Evolutionary conservation across 2,113 vertebrate genomes (phyloP), one percentile per base, ranked within the genome.

Genomic region (Burhinus bistriatus): DNA sequence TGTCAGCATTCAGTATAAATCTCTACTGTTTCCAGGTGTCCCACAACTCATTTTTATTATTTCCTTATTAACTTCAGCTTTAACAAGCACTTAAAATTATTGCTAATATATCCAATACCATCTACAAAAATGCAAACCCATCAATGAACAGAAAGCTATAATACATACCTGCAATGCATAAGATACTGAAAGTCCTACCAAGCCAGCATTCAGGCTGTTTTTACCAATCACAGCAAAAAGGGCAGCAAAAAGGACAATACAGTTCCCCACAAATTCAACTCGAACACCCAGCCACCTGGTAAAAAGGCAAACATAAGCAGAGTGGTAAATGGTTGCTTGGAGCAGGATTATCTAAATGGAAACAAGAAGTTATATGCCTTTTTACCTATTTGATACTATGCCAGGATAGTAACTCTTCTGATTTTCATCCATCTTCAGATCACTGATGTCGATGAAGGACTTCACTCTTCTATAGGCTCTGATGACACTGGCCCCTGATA

Each of bases 251-350:
- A 99, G 91, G 82, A 99, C 99, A 2, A 99, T 97, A 68, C 99
- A 99, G 96, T 98, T 99, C 21, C 99, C 99, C 62, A 99, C 98
- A 82, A 99, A 99, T 93, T 99, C 99, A 5, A 99, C 98, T 5
- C 98, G 98, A 69, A 99, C 68, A 2, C 99, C 99, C 54, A 99
- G 98, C 99, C 99, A 99, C 98, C 99, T 99, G 98, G 49, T 25
- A 54, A 77, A 88, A 40, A 55, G n/a, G 89, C 80, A 96, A 61
- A 62, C 1, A 11, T 29, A 66, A 62, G 64, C 5, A 27, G 20
- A 29, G 26, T 1, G 11, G 40, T 20, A 34, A 95, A 25, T 4
- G 13, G 26, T 17, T 27, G 21, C 42, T 59, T 9, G 19, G 47
- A 83, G 7, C 44, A 84, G 40, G 15, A 18, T 71, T 49, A 21